phyloP scores from a whole-genome alignment of 2,113 vertebrate species.

The Dermatemys mawii region DNA sequence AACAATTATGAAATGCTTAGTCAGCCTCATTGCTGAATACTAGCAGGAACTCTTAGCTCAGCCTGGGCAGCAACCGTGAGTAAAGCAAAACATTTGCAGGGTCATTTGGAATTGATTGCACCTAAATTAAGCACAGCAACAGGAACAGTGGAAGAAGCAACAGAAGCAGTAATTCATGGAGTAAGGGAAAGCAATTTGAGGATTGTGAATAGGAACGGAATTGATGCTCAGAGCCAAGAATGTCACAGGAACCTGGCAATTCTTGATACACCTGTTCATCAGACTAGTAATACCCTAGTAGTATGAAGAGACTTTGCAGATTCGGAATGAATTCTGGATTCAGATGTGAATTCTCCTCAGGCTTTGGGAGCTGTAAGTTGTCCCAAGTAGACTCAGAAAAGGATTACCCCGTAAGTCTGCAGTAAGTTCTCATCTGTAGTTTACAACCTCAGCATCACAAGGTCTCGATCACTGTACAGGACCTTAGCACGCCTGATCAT shows the following conservation, averaged over 20 bases:
- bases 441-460: not conserved
- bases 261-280: not conserved
- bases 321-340: not conserved
- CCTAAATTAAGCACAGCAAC: not conserved
- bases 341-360: not conserved
- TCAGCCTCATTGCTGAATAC: slow-evolving; percentile 13
- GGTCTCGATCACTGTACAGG: not conserved
- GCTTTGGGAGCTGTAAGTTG: not conserved
- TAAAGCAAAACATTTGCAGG: not conserved
- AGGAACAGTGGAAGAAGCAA: not conserved
- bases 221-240: not conserved
- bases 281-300: not conserved
- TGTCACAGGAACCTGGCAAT: not conserved
- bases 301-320: not conserved
- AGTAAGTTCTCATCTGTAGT: not conserved
- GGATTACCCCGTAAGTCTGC: not conserved
- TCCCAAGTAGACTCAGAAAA: not conserved
- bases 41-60: not conserved
- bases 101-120: not conserved
- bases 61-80: not conserved
- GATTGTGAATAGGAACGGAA: not conserved
- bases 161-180: not conserved
- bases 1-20: slow-evolving; percentile 34
- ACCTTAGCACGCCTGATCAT: not conserved
- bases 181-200: not conserved